Evolutionary conservation across 1,140 invertebrate genomes (phyloP), one percentile per base, ranked within the genome.

Genomic region (Drosophila grimshawi): DNA sequence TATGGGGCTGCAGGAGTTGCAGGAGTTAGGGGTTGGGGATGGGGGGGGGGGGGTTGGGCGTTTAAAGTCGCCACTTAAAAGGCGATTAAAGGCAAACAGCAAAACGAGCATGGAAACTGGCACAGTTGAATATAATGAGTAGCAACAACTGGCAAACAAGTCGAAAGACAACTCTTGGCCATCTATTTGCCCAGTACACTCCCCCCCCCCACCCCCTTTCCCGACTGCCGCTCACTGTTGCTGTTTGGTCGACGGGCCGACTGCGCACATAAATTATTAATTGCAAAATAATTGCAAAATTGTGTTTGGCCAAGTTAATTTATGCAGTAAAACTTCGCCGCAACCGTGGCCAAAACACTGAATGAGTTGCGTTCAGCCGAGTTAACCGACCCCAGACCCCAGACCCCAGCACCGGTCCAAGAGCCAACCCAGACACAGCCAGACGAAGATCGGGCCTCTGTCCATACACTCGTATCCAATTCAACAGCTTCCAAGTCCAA

Each of bases 251-350:
- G 55, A 2, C 41, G 29, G 48, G 35, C 32, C 33, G 33, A 41
- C 56, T 37, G 45, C 33, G 46, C 61, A 71, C 67, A 76, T 76
- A 65, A 76, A 76, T 71, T 76, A 76, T 71, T 76, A 76, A 76
- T 76, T 76, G 73, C 67, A 76, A 76, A 76, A 76, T 76, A 76
- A 76, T 76, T 76, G 73, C 73, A 67, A 76, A 76, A 76, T 76
- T 76, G 73, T 76, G 73, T 76, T 76, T 76, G 73, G 55, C 67
- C 73, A 71, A 76, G 73, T 76, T 76, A 76, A 76, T 65, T 76
- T 76, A 76, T 76, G 73, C 73, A 76, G 71, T 76, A 65, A 76
- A 76, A 76, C 67, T 76, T 73, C 48, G 66, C 53, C 70, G 41
- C 67, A 68, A 5, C 32, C 48, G 56, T 68, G 66, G 56, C 56